Conservation (phyloP, 2,797 vertebrate genomes). For the Darevskia mixta region DNA sequence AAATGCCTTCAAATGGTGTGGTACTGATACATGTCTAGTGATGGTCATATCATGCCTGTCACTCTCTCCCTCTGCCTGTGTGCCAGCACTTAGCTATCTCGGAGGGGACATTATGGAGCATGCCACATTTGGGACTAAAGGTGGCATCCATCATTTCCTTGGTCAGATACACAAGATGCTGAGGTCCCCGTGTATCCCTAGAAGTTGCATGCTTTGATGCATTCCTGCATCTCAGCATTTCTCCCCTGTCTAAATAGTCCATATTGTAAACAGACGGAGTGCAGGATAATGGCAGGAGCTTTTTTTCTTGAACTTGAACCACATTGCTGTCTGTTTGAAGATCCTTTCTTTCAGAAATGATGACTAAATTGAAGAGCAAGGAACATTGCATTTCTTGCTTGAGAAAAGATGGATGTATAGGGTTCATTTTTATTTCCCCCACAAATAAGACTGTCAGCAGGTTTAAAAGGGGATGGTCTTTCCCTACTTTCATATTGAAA, state of each 20-base stretch:
- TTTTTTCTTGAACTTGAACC: not conserved
- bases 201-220: not conserved
- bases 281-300: not conserved
- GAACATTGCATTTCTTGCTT: not conserved
- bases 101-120: not conserved
- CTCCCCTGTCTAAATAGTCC: not conserved
- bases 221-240: not conserved
- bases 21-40: not conserved
- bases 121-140: not conserved
- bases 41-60: not conserved
- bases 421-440: not conserved
- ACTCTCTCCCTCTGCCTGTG: not conserved
- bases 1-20: not conserved
- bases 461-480: not conserved
- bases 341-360: not conserved
- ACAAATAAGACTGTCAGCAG: not conserved
- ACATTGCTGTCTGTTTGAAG: not conserved
- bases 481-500: conserved; percentile 4
- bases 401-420: not conserved
- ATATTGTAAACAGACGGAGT: not conserved
- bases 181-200: not conserved
- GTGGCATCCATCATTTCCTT: not conserved
- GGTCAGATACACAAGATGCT: not conserved
- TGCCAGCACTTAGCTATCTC: not conserved
- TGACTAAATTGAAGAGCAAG: not conserved